Conservation (phyloP, 2,113 vertebrate species). For the Daubentonia madagascariensis region DNA sequence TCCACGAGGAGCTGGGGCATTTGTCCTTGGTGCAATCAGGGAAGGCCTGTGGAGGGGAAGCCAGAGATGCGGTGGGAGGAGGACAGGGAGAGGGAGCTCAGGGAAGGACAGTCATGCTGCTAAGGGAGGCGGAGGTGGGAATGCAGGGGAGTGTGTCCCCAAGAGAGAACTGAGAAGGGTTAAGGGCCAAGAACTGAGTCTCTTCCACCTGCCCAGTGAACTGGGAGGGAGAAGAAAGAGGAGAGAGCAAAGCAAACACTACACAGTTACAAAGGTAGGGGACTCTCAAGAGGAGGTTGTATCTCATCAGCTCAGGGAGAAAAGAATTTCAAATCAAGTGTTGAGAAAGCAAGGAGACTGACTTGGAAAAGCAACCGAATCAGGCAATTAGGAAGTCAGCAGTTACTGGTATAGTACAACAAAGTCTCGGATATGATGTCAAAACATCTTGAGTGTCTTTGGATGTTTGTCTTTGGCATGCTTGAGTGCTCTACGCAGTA, state of each 20-base stretch:
- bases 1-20: rapidly evolving
- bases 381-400: not conserved
- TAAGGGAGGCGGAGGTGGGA: not conserved
- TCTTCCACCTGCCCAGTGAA: not conserved
- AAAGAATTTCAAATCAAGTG: not conserved
- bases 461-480: not conserved
- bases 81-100: not conserved
- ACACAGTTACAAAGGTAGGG: not conserved
- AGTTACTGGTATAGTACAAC: not conserved
- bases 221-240: not conserved
- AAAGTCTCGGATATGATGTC: not conserved
- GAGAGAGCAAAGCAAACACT: not conserved
- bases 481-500: not conserved
- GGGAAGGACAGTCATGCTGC: not conserved
- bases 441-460: not conserved
- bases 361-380: not conserved
- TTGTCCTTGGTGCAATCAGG: not conserved
- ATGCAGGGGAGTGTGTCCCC: not conserved
- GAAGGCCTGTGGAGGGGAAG: not conserved
- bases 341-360: not conserved
- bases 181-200: not conserved
- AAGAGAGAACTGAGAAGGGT: not conserved
- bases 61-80: not conserved
- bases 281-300: not conserved
- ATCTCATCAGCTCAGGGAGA: not conserved